Conservation (phyloP, 2,888 invertebrate genomes). For the Erebia aethiops region DNA sequence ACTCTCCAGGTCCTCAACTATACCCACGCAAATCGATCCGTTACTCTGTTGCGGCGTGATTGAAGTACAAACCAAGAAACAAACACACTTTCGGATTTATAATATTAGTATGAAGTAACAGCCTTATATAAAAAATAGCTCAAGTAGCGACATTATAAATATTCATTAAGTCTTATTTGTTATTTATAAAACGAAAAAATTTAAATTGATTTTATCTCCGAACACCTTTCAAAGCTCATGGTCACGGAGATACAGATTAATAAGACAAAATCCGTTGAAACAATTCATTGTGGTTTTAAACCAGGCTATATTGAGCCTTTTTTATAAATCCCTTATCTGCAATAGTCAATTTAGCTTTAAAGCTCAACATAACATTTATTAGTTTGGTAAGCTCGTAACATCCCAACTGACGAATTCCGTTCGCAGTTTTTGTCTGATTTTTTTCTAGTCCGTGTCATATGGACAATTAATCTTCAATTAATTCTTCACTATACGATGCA, state of each 20-base stretch:
- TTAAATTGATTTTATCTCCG: constrained; percentile 29
- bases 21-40: too few relatives aligned
- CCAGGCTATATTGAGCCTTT: background rate
- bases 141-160: constrained; percentile 9
- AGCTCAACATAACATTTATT: background rate
- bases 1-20: too few relatives aligned
- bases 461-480: background rate
- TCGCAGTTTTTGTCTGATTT: constrained; percentile 1
- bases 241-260: constrained; percentile 14
- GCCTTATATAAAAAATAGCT: background rate
- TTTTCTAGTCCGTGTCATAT: background rate
- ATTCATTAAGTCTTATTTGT: constrained; percentile 18
- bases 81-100: too few relatives aligned
- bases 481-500: background rate
- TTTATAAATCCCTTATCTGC: background rate
- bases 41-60: too few relatives aligned
- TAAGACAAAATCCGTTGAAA: constrained; percentile 17
- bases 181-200: constrained; percentile 20
- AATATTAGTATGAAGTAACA: background rate
- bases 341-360: background rate
- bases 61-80: too few relatives aligned
- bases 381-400: background rate
- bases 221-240: constrained; percentile 29
- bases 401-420: constrained; percentile 2
- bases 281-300: background rate